Evolutionary conservation across 2,797 vertebrate genomes (phyloP), one percentile per base, ranked within the genome.

Genomic region (Pagetopsis macropterus): DNA sequence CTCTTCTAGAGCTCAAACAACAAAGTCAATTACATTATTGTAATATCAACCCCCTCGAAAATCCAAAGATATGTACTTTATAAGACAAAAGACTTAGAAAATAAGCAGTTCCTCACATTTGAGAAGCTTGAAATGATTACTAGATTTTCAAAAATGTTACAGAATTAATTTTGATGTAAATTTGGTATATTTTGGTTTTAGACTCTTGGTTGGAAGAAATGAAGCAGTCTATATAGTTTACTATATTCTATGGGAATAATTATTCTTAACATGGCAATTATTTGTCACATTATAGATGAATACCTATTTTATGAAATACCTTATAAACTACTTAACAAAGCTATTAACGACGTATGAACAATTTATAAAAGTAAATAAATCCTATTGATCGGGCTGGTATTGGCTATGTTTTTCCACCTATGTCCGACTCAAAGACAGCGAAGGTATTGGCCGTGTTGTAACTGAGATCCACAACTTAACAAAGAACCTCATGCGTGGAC

Each of bases 401-500:
- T 86, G 16, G 31, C 13, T 1, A 45, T 70, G 15, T 72, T 67
- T 70, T 76, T 63, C 77, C 46, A 57, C 17, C 45, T 52, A 16
- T 75, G 23, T 59, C 23, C 7, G 3, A 48, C 17, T 74, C 4
- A 48, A 19, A 72, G 70, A 78, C 75, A 79, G 58, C 58, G 45
- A 75, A 43, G 48, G n/a, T 52, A 71, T 71, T 62, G 59, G 33
- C 48, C 84, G 37, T 68, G 55, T 49, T 79, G 48, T 72, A 76
- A 81, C 77, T 70, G 19, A 75, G 63, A 75, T 66, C 70, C 74
- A 69, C 59, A 50, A 65, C 65, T 72, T 68, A 79, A 84, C 84
- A 85, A 87, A 83, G 68, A 64, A 66, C 58, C 49, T 70, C 54
- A 37, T 54, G 65, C 71, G 40, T 48, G 67, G 40, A 78, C 85